Conservation (phyloP, 2,797 vertebrate genomes). For the Poeciliopsis presidionis region DNA sequence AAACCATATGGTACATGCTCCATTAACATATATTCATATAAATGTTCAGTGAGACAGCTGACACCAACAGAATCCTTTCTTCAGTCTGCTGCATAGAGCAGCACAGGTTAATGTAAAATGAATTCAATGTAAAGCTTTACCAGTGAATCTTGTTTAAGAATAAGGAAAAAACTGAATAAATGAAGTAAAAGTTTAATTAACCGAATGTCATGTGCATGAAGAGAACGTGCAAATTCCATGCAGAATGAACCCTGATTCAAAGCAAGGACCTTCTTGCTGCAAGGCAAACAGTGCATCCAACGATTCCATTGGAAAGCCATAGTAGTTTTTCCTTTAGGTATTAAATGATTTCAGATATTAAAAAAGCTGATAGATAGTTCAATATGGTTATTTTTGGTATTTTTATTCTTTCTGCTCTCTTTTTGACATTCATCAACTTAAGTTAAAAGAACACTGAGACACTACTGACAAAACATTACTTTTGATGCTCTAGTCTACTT, state of each 20-base stretch:
- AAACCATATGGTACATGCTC: background rate
- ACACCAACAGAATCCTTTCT: constrained; percentile 1
- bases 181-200: background rate
- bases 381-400: background rate
- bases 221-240: background rate
- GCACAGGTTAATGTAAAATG: background rate
- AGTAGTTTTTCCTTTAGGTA: background rate
- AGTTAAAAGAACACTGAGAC: background rate
- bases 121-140: background rate
- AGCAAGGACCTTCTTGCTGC: background rate
- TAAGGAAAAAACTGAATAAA: background rate
- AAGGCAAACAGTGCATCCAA: background rate
- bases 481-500: background rate
- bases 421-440: background rate
- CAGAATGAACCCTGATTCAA: background rate
- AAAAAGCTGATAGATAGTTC: background rate
- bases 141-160: background rate
- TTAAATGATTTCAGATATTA: background rate
- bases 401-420: background rate
- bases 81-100: background rate
- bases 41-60: background rate
- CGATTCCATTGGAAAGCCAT: background rate
- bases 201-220: background rate
- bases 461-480: no score
- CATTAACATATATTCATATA: background rate